phyloP scores from a whole-genome alignment of 2,113 vertebrate species.

The Stomatorhinus ivindoensis region DNA sequence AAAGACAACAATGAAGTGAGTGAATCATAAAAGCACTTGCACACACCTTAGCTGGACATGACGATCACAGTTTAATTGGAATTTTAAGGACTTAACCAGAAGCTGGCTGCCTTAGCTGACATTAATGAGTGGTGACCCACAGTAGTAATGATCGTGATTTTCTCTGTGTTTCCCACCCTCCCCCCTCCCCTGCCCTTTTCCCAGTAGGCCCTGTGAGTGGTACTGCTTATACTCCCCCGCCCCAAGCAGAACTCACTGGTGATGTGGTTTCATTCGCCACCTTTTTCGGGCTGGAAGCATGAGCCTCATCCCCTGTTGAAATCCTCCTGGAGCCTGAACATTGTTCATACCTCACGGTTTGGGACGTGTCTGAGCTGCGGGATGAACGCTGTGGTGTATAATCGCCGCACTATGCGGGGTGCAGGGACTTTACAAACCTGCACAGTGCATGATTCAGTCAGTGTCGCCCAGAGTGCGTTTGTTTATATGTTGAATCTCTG shows the following conservation, averaged over 20 bases:
- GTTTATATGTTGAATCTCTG: background rate
- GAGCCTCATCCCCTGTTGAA: background rate
- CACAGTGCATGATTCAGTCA: background rate
- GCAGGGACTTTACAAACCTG: background rate
- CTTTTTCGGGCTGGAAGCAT: background rate
- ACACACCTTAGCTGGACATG: background rate
- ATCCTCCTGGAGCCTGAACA: background rate
- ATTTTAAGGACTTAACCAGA: background rate
- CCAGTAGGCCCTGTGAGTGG: background rate
- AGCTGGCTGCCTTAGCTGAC: background rate
- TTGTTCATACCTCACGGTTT: background rate
- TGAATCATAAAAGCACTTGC: background rate
- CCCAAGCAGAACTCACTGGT: constrained; percentile 44
- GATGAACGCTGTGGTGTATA: no score
- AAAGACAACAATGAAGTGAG: background rate
- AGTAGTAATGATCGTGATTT: background rate
- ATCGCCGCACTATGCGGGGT: background rate
- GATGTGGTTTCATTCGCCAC: constrained; percentile 46
- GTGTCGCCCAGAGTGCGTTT: background rate
- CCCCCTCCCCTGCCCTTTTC: background rate
- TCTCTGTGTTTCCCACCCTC: background rate
- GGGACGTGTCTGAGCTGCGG: background rate
- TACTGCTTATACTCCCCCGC: constrained; percentile 14
- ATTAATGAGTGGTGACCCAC: background rate
- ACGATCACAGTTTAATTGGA: background rate